Conservation (phyloP, 1,140 invertebrate species). For the Batillaria attramentaria region DNA sequence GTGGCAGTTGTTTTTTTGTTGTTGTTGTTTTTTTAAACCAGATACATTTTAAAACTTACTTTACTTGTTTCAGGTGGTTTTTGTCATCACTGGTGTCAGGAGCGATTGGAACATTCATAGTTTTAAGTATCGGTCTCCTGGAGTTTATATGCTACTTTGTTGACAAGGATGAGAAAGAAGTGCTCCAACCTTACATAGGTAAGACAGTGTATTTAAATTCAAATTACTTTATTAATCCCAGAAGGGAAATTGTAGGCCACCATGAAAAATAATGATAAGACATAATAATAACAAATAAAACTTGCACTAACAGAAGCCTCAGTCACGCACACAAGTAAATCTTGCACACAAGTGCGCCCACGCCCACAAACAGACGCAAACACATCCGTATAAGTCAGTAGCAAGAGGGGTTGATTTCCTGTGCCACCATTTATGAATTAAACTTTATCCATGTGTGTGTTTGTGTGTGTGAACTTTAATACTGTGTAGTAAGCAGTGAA, state of each 20-base stretch:
- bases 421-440: not conserved
- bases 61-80: constrained; percentile 79
- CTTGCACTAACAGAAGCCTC: too few species aligned
- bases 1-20: not conserved
- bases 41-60: constrained; percentile 18
- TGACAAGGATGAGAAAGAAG: constrained; percentile 55
- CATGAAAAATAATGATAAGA: too few species aligned
- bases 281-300: too few species aligned
- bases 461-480: not conserved
- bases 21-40: not conserved
- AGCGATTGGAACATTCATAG: constrained; percentile 76
- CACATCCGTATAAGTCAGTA: too few species aligned
- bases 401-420: too few species aligned
- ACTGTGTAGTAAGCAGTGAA: too few species aligned
- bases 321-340: too few species aligned
- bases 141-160: constrained; percentile 67
- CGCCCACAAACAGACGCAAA: too few species aligned
- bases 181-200: constrained; percentile 66
- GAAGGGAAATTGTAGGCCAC: too few species aligned
- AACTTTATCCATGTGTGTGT: not conserved
- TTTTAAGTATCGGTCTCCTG: constrained; percentile 53
- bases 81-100: constrained; percentile 89
- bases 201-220: constrained; percentile 21
- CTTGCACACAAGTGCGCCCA: too few species aligned
- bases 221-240: too few species aligned